phyloP scores from a whole-genome alignment of 1,140 invertebrate genomes.

The Lepidotrigona ventralis region DNA sequence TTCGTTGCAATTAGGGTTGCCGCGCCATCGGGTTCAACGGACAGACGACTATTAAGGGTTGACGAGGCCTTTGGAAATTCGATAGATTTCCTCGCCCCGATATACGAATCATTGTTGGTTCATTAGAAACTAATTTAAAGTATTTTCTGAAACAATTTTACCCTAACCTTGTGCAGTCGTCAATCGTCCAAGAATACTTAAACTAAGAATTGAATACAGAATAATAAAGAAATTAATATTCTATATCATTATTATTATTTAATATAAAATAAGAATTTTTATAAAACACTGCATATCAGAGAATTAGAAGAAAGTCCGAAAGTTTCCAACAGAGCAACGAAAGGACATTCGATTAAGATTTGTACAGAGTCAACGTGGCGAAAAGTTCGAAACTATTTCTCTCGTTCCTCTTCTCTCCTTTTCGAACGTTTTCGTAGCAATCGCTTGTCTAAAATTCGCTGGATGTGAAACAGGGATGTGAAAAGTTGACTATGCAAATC shows the following conservation, averaged over 20 bases:
- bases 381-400: slow-evolving; percentile 14
- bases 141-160: too few species aligned
- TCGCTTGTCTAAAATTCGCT: slow-evolving; percentile 10
- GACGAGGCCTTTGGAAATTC: slow-evolving; percentile 5
- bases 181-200: too few species aligned
- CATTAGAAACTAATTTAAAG: too few species aligned
- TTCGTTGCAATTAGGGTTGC: slow-evolving; percentile 22
- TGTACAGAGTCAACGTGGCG: slow-evolving; percentile 27
- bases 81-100: neutral
- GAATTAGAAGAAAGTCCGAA: too few species aligned
- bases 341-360: slow-evolving; percentile 49
- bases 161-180: too few species aligned
- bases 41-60: neutral
- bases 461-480: neutral
- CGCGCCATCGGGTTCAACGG: slow-evolving; percentile 8
- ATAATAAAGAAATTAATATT: too few species aligned
- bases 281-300: too few species aligned
- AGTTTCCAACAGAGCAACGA: too few species aligned
- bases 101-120: too few species aligned
- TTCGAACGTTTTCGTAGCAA: neutral
- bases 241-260: too few species aligned
- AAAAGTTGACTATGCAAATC: neutral
- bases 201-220: too few species aligned
- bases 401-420: neutral
- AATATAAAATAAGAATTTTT: too few species aligned